phyloP scores from a whole-genome alignment of 2,113 vertebrate genomes.

The Nothocercus julius region DNA sequence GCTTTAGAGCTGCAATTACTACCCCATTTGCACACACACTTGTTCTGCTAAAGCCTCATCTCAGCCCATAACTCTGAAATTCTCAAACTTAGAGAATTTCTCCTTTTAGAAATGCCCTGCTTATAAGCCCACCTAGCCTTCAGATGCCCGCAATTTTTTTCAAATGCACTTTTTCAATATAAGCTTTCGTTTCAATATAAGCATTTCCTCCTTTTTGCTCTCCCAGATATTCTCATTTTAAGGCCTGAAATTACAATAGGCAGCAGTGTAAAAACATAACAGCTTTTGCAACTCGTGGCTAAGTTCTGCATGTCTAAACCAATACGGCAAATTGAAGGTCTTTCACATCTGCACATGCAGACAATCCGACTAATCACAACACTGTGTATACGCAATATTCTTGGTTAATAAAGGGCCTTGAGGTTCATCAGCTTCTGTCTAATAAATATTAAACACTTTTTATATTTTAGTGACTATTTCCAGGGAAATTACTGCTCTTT shows the following conservation, averaged over 20 bases:
- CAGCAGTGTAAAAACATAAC: background rate
- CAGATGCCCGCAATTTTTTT: background rate
- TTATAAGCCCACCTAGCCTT: background rate
- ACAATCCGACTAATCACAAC: slow-evolving; percentile 14
- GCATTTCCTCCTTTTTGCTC: background rate
- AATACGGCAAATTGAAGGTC: background rate
- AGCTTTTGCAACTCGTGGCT: background rate
- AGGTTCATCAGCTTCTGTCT: slow-evolving; percentile 30
- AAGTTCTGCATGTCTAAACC: background rate
- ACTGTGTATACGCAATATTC: background rate
- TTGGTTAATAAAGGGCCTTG: slow-evolving; percentile 30
- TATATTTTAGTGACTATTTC: background rate
- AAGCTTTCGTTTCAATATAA: background rate
- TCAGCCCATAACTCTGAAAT: background rate
- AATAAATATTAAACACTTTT: slow-evolving; percentile 24
- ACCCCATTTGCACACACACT: background rate
- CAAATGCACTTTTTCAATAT: background rate
- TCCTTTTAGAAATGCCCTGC: background rate
- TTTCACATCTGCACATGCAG: slow-evolving; percentile 11
- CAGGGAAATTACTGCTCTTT: slow-evolving; percentile 23
- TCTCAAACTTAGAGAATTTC: background rate
- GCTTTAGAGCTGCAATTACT: background rate
- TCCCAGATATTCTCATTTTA: background rate
- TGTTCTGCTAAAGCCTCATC: background rate
- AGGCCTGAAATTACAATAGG: background rate